phyloP scores from a whole-genome alignment of 2,113 vertebrate genomes.

The Pipa parva region DNA sequence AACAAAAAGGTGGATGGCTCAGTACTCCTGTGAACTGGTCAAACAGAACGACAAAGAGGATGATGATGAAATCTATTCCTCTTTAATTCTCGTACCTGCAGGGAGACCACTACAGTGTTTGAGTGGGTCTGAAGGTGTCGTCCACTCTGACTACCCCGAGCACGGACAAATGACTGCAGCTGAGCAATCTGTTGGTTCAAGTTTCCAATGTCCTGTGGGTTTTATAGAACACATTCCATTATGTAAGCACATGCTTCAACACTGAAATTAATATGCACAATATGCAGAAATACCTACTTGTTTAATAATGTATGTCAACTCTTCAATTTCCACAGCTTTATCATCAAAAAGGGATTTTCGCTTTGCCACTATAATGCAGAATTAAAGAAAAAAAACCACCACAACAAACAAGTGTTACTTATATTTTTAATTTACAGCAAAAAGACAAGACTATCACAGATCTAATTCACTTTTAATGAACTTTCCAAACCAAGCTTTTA shows the following conservation, averaged over 20 bases:
- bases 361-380: slow-evolving; percentile 97
- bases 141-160: slow-evolving; percentile 74
- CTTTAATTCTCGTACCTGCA: slow-evolving; percentile 69
- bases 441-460: too few species aligned
- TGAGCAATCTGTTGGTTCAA: slow-evolving; percentile 91
- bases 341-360: slow-evolving; percentile 89
- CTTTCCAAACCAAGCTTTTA: too few species aligned
- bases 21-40: too few species aligned
- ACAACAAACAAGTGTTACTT: too few species aligned
- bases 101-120: slow-evolving; percentile 87
- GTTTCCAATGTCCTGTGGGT: slow-evolving; percentile 79
- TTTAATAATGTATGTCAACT: slow-evolving; percentile 89
- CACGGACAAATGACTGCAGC: slow-evolving; percentile 80
- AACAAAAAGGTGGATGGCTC: slow-evolving; percentile 2
- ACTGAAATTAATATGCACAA: neutral
- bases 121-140: slow-evolving; percentile 87
- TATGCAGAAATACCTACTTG: slow-evolving; percentile 59
- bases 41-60: too few species aligned
- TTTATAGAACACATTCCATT: too few species aligned
- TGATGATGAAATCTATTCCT: too few species aligned
- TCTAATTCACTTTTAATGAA: too few species aligned
- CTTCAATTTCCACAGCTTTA: slow-evolving; percentile 87
- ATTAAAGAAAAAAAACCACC: too few species aligned
- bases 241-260: too few species aligned
- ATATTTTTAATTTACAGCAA: too few species aligned